These are phyloP conservation scores for Brachionus koreanus DNA, from an alignment of 1,140 invertebrate genomes.

Conservation along the genomic window DNA sequence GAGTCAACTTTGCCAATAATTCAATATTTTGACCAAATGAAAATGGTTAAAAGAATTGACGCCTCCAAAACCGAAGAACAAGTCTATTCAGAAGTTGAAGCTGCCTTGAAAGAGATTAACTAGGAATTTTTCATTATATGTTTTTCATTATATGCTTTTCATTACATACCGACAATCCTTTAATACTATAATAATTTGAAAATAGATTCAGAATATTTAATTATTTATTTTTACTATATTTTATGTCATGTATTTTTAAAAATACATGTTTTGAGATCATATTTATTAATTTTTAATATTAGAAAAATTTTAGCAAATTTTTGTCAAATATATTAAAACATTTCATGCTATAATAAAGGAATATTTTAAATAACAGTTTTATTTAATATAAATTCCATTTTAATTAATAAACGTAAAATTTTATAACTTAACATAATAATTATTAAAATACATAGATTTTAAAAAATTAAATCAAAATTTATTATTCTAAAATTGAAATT, in stretches of 20 bases:
- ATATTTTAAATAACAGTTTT: no score
- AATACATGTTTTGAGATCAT: background rate
- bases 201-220: background rate
- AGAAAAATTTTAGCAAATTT: no score
- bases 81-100: slow-evolving; percentile 59
- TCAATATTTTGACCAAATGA: slow-evolving; percentile 70
- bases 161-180: background rate
- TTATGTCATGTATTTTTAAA: background rate
- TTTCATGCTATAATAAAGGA: no score
- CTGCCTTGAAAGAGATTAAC: slow-evolving; percentile 9
- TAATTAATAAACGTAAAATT: no score
- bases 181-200: background rate
- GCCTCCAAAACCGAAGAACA: slow-evolving; percentile 66
- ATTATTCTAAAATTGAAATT: no score
- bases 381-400: no score
- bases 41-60: slow-evolving; percentile 74
- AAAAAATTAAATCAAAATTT: no score
- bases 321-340: no score
- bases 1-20: slow-evolving; percentile 90
- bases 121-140: no score
- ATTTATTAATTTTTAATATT: background rate
- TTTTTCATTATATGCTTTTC: no score
- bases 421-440: no score
- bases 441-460: no score
- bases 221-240: background rate